A percentile compares a stretch with the other conserved stretches of the same genome.
phyloP scores from a whole-genome alignment of 2,888 invertebrate genomes.

The Andrena praecox region DNA sequence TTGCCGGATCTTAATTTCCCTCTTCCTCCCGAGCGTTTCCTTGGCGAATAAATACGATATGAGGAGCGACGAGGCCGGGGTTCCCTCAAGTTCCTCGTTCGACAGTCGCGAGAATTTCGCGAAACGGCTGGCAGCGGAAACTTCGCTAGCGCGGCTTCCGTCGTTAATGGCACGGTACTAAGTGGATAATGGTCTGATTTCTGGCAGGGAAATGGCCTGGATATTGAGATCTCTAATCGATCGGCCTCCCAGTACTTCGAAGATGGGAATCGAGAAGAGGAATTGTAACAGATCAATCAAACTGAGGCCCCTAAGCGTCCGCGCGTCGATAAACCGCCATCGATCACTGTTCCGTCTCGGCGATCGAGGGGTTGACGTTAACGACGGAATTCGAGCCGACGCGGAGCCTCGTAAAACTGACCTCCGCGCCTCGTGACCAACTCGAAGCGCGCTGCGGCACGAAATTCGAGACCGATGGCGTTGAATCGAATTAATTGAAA shows the following conservation, averaged over 20 bases:
- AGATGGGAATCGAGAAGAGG: not conserved
- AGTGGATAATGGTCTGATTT: too few relatives aligned
- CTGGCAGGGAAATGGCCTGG: too few relatives aligned
- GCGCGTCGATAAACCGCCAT: conserved; percentile 34
- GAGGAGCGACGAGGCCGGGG: conserved; percentile 8
- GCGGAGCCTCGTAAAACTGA: conserved; percentile 34
- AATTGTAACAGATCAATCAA: not conserved
- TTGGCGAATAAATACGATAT: conserved; percentile 7
- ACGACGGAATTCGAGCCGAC: conserved; percentile 39
- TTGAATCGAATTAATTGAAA: conserved; percentile 72
- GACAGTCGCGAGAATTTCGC: too few relatives aligned
- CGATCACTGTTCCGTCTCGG: conserved; percentile 59
- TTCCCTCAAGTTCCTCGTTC: not conserved
- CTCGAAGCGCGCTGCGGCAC: not conserved
- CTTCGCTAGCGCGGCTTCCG: too few relatives aligned
- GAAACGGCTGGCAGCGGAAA: too few relatives aligned
- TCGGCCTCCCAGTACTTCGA: too few relatives aligned
- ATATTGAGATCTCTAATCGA: too few relatives aligned
- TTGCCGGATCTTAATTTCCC: conserved; percentile 59
- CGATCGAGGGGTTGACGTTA: conserved; percentile 46
- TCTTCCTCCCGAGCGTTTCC: conserved; percentile 51
- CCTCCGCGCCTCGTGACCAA: conserved; percentile 3
- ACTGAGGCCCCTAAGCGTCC: not conserved
- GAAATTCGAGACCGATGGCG: conserved; percentile 45
- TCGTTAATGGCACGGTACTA: too few relatives aligned